Conservation (phyloP, 2,113 vertebrate genomes). For the Protobothrops mucrosquamatus region DNA sequence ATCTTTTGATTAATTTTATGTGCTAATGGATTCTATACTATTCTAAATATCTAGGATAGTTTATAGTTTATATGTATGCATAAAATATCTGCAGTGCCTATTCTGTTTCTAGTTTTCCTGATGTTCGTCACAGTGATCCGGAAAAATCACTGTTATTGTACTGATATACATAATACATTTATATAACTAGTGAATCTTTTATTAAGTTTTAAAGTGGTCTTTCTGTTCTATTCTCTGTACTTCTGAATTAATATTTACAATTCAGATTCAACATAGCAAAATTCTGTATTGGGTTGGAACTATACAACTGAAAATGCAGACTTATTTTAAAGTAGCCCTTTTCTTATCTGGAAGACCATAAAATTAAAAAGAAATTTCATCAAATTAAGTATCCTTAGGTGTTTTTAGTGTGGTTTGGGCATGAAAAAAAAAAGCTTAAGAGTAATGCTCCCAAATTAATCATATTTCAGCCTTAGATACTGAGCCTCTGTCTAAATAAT, state of each 20-base stretch:
- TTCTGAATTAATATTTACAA: neutral
- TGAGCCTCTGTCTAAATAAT: neutral
- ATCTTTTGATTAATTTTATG: slow-evolving; percentile 10
- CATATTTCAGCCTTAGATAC: neutral
- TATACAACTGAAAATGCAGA: neutral
- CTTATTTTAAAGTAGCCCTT: neutral
- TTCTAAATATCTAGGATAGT: neutral
- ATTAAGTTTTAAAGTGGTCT: neutral
- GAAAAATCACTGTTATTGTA: neutral
- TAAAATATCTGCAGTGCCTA: neutral
- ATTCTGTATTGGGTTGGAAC: neutral
- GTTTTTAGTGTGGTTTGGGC: neutral
- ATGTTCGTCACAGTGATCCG: neutral
- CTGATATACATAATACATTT: neutral
- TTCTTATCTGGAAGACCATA: neutral
- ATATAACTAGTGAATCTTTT: neutral
- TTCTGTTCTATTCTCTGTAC: neutral
- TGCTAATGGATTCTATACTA: neutral
- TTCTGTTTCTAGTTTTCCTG: neutral
- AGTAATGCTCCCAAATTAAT: neutral
- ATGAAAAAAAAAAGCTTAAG: neutral
- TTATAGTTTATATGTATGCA: neutral
- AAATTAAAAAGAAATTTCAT: neutral
- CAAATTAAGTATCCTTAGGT: neutral
- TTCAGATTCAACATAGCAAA: neutral